Evolutionary conservation across 2,113 vertebrate genomes (phyloP), one percentile per base, ranked within the genome.

Genomic region (Daphoenositta chrysoptera): DNA sequence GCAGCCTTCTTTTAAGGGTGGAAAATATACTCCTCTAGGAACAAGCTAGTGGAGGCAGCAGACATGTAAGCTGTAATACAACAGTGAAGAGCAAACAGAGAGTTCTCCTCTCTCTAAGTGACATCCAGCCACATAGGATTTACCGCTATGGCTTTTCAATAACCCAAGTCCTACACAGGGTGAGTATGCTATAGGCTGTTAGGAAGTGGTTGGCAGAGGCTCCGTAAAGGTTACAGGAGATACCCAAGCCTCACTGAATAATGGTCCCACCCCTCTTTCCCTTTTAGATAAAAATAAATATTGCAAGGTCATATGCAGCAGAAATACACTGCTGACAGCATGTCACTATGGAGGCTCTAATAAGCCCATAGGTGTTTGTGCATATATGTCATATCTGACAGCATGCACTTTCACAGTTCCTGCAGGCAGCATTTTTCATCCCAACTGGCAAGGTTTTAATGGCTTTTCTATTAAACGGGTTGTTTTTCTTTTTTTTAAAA

Each of bases 21-120:
- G 87, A 93, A 97, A 96, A 95, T 71, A 94, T 96, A 96, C 45
- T 88, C 88, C 45, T 63, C 35, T 35, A 90, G 90, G 82, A 97
- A 84, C 54, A 91, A 95, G 47, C 50, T 53, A 81, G 63, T 19
- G 56, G 48, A 84, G 39, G 47, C 54, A 89, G 86, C 69, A 93
- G 63, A 61, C 65, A 37, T 47, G 39, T 51, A 54, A 85, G 54
- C 89, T 77, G 66, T 78, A 94, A 96, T 65, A 91, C 65, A 94
- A 71, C 48, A 35, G 47, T 69, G 89, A 87, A 83, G 91, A 95
- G 82, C 78, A 95, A 90, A 94, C 79, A 90, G 47, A 83, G 68
- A 93, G 78, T 73, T 95, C 86, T 93, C 37, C 81, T 75, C n/a
- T 90, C 89, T 83, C 64, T 78, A 53, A 53, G 70, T 61, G 79